phyloP scores from a whole-genome alignment of 2,888 invertebrate species.

The Penaeus monodon region DNA sequence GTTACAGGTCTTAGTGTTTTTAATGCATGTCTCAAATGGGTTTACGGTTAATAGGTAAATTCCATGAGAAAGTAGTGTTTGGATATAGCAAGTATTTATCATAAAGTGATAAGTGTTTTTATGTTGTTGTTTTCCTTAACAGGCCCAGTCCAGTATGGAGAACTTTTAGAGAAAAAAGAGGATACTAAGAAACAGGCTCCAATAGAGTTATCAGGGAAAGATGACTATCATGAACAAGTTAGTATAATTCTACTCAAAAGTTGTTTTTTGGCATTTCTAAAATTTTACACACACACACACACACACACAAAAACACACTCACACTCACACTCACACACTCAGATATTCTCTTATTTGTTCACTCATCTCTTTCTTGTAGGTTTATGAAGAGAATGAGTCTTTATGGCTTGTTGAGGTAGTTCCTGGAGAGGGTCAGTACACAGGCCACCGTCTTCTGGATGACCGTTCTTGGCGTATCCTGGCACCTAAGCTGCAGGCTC shows the following conservation, averaged over 20 bases:
- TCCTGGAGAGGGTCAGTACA: conserved; percentile 66
- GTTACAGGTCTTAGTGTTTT: no score
- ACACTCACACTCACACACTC: no score
- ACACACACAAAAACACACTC: no score
- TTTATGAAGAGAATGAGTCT: conserved; percentile 74
- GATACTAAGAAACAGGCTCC: conserved; percentile 3
- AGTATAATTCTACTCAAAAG: no score
- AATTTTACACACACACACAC: no score
- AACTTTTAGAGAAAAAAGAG: conserved; percentile 26
- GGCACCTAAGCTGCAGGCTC: conserved; percentile 70
- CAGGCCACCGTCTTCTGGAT: conserved; percentile 67
- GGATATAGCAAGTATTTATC: no score
- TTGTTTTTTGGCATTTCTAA: no score
- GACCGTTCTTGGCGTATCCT: conserved; percentile 71
- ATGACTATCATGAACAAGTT: conserved; percentile 58
- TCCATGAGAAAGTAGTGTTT: no score
- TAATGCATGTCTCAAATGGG: no score
- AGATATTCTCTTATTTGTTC: no score
- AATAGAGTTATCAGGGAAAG: conserved; percentile 52
- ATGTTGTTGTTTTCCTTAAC: neutral
- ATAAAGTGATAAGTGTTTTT: neutral
- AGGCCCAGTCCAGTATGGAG: conserved; percentile 57
- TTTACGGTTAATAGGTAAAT: no score
- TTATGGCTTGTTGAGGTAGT: conserved; percentile 73
- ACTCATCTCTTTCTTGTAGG: conserved; percentile 66